Base-by-base conservation (phyloP, 2,113 vertebrate genomes). In the Mobula birostris region DNA sequence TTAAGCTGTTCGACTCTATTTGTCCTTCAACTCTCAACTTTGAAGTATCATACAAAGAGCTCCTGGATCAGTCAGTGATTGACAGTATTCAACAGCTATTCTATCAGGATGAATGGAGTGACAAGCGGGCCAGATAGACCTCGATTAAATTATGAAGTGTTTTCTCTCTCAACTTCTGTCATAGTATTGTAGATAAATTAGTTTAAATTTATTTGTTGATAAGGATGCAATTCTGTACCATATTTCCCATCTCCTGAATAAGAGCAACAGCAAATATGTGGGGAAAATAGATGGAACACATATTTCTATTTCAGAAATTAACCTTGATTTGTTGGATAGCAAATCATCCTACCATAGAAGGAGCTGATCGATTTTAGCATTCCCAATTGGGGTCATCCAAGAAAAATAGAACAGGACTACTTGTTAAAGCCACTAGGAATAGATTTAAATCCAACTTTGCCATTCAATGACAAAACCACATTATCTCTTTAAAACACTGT, bases 401-500 rank as follows among this genome's bases (percentile, higher is more conserved):
- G 21, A 5, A 85, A 85, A 85, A 6, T 58, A 61, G 17, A 21
- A 82, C 36, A 40, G 21, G 7, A 56, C 48, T 58, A 87, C 8
- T 12, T 5, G 24, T 56, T 29, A 61, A 87, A 58, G 58, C 21
- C 24, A 87, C 56, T 61, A 58, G 8, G 24, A 48, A 85, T 21
- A 63, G 4, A 32, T 36, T 90, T 90, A 66, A 90, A 90, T 15
- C 63, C 85, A 17, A 2, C 15, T 17, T 90, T 90, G 29, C 48
- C 29, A 6, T 29, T 90, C 61, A n/a, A 90, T 7, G n/a, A 66
- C 15, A 32, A 90, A 87, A 82, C 27, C 63, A 66, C 29, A 87
- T 87, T 90, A 61, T 90, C 14, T 90, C 85, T 66, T 66, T 90
- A 90, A 90, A 90, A 66, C 66, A 90, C 17, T 66, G 61, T 90